Base-by-base conservation (phyloP, 2,888 invertebrate species). In the Volucella inflata region DNA sequence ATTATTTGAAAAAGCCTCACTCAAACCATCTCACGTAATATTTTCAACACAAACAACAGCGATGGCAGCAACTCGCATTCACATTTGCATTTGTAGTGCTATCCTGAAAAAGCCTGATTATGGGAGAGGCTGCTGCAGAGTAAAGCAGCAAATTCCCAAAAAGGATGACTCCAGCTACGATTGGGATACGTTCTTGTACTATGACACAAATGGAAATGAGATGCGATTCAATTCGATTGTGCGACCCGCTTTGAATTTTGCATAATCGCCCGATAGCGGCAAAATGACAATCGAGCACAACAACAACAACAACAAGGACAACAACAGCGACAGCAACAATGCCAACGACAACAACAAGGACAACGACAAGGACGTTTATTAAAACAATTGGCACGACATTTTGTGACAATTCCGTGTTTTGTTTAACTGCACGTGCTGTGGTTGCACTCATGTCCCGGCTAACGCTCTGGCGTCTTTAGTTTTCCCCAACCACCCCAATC, bases 391-490 rank as follows among this genome's bases (percentile, higher is more conserved):
- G 50, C 76, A 79, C 76, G 55, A 72, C 80, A 81, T 76, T 85
- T 85, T 85, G 72, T 71, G 84, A 84, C 83, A 79, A 79, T 84
- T 79, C 48, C 40, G 71, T 85, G 81, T 81, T 81, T 85, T 85
- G 81, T 85, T 85, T 77, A 64, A 81, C 64, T 81, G 81, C 67
- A 85, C 85, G 85, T 85, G 81, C 71, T 67, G 46, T 8, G 57
- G 42, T 44, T 75, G 60, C 14, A 3, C 60, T 14, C 17, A 14
- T 17, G 44, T 44, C 17, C 11, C 14, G 3, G 57, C 21, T 53
- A 50, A 14, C 50, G n/a, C 65, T 59, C 75, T 75, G 64, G 44
- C 14, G 50, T 80, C 75, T 53, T 80, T 64, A 36, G 30, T 30
- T 30, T 53, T 21, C 50, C 59, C n/a, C 36, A 36, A 57, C 46